Percentiles rank a stretch among this genome's conserved stretches.
Evolutionary conservation across 1,140 invertebrate species (phyloP).

Genomic region (Scaptomyza hsui): DNA sequence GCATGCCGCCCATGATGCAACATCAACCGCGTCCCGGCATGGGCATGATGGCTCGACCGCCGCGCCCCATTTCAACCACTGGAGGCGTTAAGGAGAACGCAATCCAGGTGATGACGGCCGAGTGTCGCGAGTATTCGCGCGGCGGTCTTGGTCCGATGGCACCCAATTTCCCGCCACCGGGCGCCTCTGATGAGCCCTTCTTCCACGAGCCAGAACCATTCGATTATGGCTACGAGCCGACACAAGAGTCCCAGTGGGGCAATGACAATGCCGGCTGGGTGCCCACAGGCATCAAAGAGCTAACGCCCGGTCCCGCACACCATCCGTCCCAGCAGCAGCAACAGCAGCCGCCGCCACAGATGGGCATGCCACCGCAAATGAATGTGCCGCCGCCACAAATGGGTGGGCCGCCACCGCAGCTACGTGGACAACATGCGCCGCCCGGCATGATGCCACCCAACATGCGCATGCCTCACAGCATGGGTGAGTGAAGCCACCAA

Average conservation of each 20-base stretch:
- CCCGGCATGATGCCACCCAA: constrained; percentile 75
- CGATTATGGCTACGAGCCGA: constrained; percentile 89
- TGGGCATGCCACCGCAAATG: constrained; percentile 81
- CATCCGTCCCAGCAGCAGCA: constrained; percentile 67
- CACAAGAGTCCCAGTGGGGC: constrained; percentile 89
- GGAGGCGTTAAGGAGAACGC: constrained; percentile 89
- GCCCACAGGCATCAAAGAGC: constrained; percentile 87
- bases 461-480: constrained; percentile 74
- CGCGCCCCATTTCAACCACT: constrained; percentile 63
- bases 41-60: constrained; percentile 66
- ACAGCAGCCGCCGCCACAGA: constrained; percentile 52
- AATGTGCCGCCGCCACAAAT: constrained; percentile 80
- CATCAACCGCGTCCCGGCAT: constrained; percentile 69
- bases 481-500: constrained; percentile 44
- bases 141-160: constrained; percentile 87
- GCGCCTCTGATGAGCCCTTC: constrained; percentile 86
- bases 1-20: constrained; percentile 72
- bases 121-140: constrained; percentile 92
- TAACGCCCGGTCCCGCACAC: constrained; percentile 85
- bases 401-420: constrained; percentile 82
- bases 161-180: constrained; percentile 85
- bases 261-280: constrained; percentile 86
- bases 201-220: constrained; percentile 88
- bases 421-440: constrained; percentile 60
- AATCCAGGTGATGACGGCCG: constrained; percentile 94